Evolutionary conservation across 2,113 vertebrate species (phyloP).

Genomic region (Cebidichthys violaceus): DNA sequence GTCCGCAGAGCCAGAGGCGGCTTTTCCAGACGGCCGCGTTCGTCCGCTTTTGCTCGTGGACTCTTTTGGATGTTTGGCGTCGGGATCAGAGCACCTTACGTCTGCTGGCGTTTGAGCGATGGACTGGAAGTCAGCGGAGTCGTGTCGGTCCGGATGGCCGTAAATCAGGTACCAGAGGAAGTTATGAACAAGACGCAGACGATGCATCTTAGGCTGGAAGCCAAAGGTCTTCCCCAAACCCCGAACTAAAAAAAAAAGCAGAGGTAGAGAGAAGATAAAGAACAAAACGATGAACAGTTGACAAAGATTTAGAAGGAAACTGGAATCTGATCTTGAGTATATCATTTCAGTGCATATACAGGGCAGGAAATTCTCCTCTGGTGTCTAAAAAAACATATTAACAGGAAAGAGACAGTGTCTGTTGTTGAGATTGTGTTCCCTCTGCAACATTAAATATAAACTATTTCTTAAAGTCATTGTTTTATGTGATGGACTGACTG

Average conservation of each 20-base stretch:
- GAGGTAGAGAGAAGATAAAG: neutral
- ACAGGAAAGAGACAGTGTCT: too few species aligned
- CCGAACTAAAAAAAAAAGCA: slow-evolving; percentile 82
- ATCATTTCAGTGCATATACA: neutral
- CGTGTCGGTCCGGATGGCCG: slow-evolving; percentile 83
- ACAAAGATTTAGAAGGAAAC: neutral
- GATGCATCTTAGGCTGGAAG: slow-evolving; percentile 97
- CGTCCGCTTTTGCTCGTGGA: neutral
- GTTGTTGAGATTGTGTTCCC: too few species aligned
- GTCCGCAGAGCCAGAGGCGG: neutral
- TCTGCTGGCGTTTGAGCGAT: neutral
- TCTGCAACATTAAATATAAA: too few species aligned
- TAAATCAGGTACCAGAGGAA: slow-evolving; percentile 96
- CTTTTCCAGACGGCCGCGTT: neutral
- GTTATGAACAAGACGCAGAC: slow-evolving; percentile 87
- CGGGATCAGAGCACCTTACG: neutral
- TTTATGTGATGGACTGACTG: too few species aligned
- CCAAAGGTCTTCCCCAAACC: slow-evolving; percentile 91
- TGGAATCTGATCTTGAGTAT: neutral
- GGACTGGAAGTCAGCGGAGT: neutral
- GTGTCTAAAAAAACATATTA: too few species aligned
- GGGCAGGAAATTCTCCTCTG: too few species aligned
- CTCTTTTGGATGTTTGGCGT: neutral
- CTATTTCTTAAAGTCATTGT: too few species aligned
- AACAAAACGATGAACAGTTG: neutral